phyloP scores from a whole-genome alignment of 2,113 vertebrate species.

The Scophthalmus maximus region DNA sequence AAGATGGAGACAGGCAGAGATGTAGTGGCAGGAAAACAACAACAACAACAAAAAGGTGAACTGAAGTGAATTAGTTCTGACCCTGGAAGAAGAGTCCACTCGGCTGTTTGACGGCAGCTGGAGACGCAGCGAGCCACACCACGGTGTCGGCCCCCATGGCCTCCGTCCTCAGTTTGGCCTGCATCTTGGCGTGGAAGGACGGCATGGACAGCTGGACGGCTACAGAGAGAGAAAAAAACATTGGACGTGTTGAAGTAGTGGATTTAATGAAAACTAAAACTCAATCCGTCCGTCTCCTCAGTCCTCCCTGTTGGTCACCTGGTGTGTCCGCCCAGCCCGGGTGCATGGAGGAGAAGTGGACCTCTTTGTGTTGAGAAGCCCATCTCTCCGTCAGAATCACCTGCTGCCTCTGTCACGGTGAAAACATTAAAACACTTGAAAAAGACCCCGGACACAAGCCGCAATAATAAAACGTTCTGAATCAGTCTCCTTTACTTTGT shows the following conservation, averaged over 20 bases:
- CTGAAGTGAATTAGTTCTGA: slow-evolving; percentile 42
- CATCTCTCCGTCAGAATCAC: slow-evolving; percentile 87
- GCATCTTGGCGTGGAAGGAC: slow-evolving; percentile 85
- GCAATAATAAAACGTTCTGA: neutral
- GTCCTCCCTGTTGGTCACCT: slow-evolving; percentile 68
- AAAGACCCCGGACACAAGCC: neutral
- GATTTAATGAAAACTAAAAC: too few relatives aligned
- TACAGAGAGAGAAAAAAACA: slow-evolving; percentile 48
- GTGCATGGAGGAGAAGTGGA: slow-evolving; percentile 88
- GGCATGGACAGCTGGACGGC: slow-evolving; percentile 85
- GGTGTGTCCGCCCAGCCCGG: slow-evolving; percentile 89
- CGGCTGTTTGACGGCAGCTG: slow-evolving; percentile 66
- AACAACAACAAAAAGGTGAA: neutral
- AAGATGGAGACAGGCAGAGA: neutral
- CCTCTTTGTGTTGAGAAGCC: slow-evolving; percentile 79
- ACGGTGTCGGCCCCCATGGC: slow-evolving; percentile 85
- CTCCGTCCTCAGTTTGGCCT: slow-evolving; percentile 82
- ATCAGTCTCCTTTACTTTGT: slow-evolving; percentile 82
- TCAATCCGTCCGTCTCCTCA: too few relatives aligned
- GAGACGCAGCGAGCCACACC: slow-evolving; percentile 81
- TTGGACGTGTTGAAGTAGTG: neutral
- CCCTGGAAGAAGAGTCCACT: slow-evolving; percentile 88
- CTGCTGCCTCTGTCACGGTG: slow-evolving; percentile 84
- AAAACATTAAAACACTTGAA: neutral
- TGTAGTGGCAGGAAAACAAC: neutral